Percentiles rank a stretch among this genome's conserved stretches.
Evolutionary conservation across 2,888 invertebrate species (phyloP).

Genomic region (Nymphalis c-album): DNA sequence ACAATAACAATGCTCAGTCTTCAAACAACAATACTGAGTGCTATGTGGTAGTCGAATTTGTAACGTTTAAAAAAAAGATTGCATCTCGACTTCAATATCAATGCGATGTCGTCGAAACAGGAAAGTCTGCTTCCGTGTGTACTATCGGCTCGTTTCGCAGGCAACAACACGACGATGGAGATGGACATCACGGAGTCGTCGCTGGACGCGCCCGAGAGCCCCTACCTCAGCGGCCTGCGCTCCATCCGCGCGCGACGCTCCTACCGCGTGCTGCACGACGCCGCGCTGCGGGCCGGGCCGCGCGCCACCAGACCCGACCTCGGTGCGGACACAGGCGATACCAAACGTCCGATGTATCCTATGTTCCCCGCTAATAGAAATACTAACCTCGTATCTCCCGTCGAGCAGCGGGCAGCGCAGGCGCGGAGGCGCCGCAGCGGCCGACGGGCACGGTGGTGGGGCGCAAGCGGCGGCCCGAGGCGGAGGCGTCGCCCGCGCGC

Average conservation of each 20-base stretch:
- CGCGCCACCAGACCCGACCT: conserved; percentile 8
- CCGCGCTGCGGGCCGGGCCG: conserved; percentile 43
- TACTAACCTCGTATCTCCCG: too few species aligned
- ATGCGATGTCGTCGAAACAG: too few species aligned
- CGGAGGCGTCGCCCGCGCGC: conserved; percentile 38
- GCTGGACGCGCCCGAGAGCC: conserved; percentile 50
- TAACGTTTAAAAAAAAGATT: too few species aligned
- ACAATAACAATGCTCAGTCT: too few species aligned
- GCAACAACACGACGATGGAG: conserved; percentile 78
- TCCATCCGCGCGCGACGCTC: conserved; percentile 65
- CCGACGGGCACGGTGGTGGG: conserved; percentile 74
- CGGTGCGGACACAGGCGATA: conserved; percentile 13
- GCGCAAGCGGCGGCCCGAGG: conserved; percentile 68
- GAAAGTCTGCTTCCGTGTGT: neutral
- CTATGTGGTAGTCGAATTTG: too few species aligned
- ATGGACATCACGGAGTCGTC: conserved; percentile 73
- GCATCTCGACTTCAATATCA: too few species aligned
- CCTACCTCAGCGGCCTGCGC: conserved; percentile 60
- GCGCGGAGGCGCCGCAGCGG: conserved; percentile 43
- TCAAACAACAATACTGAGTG: too few species aligned
- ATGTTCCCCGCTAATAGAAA: too few species aligned
- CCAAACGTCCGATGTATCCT: too few species aligned
- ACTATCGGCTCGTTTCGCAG: conserved; percentile 45
- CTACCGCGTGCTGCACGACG: conserved; percentile 65
- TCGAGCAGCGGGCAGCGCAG: neutral